phyloP scores from a whole-genome alignment of 1,140 invertebrate genomes.

The Megathymus violae region DNA sequence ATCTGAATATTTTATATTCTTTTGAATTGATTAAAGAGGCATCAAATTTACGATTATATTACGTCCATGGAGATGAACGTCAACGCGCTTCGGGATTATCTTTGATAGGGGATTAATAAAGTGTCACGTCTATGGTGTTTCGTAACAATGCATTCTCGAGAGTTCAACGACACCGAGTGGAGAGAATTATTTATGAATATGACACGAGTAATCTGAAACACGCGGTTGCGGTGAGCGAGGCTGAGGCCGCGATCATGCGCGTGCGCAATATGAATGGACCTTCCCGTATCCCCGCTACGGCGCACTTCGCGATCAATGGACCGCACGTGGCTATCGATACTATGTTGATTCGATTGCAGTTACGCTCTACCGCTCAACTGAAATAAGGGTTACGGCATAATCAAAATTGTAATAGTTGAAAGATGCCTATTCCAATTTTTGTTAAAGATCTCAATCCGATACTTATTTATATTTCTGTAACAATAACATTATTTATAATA shows the following conservation, averaged over 20 bases:
- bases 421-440: neutral
- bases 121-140: constrained; percentile 27
- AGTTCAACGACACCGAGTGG: constrained; percentile 55
- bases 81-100: constrained; percentile 38
- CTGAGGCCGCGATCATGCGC: constrained; percentile 57
- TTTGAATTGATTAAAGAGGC: neutral
- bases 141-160: constrained; percentile 36
- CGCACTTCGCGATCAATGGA: constrained; percentile 60
- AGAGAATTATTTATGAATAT: constrained; percentile 57
- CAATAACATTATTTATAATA: too few species aligned
- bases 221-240: constrained; percentile 49
- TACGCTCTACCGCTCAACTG: constrained; percentile 7
- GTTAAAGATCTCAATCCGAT: too few species aligned
- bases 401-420: neutral
- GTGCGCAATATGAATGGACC: constrained; percentile 68
- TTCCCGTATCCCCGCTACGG: constrained; percentile 41
- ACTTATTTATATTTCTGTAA: neutral
- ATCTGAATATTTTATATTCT: too few species aligned
- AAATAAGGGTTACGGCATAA: too few species aligned
- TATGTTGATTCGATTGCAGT: constrained; percentile 36
- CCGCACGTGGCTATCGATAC: constrained; percentile 60
- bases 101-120: constrained; percentile 38
- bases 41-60: constrained; percentile 19
- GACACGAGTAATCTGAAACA: constrained; percentile 51
- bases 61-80: constrained; percentile 22